phyloP scores from a whole-genome alignment of 2,888 invertebrate genomes.

The Calliopum simillimum region DNA sequence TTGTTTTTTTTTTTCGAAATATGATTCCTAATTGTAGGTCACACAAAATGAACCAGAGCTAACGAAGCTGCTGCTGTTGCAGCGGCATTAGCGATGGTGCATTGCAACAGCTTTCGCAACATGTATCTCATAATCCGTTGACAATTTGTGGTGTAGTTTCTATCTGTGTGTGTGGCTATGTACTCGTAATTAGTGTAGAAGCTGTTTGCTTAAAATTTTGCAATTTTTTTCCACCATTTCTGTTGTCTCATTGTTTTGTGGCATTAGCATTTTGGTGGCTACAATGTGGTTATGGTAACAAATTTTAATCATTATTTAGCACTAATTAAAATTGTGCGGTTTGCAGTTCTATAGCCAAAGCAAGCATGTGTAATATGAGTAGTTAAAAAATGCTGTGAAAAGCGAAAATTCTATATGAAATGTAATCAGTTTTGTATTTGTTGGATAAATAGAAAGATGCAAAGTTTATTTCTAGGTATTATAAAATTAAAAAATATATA shows the following conservation, averaged over 20 bases:
- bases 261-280: constrained; percentile 2
- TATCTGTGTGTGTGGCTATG: not conserved
- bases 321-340: constrained; percentile 40
- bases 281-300: not conserved
- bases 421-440: too few species aligned
- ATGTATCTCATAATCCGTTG: constrained; percentile 14
- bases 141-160: constrained; percentile 28
- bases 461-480: too few species aligned
- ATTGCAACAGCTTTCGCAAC: too few species aligned
- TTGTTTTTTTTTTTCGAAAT: too few species aligned
- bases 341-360: not conserved
- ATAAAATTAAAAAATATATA: too few species aligned
- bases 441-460: too few species aligned
- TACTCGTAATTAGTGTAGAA: not conserved
- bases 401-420: too few species aligned
- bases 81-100: too few species aligned
- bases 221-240: not conserved
- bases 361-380: not conserved
- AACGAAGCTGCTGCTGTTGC: too few species aligned
- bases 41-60: too few species aligned
- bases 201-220: constrained; percentile 1
- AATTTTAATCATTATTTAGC: constrained; percentile 30
- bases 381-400: not conserved
- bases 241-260: not conserved
- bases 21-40: too few species aligned